A percentile compares a stretch with the other conserved stretches of the same genome.
phyloP scores from a whole-genome alignment of 2,888 invertebrate species.

The Ctena decussata region DNA sequence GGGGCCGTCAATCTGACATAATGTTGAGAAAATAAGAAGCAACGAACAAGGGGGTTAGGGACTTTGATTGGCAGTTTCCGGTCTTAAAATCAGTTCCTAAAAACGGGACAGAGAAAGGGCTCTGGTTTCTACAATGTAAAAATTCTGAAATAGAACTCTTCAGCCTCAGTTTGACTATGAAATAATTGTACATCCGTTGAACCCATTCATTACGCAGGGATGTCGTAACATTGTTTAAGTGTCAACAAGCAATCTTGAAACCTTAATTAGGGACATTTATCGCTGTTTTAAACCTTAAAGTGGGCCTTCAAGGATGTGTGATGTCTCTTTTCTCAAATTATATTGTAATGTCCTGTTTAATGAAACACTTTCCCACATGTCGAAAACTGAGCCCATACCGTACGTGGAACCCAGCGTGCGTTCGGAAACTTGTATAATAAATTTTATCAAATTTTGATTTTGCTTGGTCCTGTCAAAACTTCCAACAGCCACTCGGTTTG shows the following conservation, averaged over 20 bases:
- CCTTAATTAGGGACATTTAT: slow-evolving; percentile 7
- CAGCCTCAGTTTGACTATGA: neutral
- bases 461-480: too few species aligned
- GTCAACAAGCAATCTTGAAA: slow-evolving; percentile 8
- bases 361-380: neutral
- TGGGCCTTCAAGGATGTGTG: neutral
- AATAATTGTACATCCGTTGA: neutral
- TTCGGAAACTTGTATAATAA: too few species aligned
- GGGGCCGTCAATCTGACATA: slow-evolving; percentile 8
- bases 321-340: neutral
- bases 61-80: slow-evolving; percentile 9
- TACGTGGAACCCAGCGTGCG: neutral
- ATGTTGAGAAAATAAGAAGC: slow-evolving; percentile 9
- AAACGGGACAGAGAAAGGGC: neutral
- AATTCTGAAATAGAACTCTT: neutral
- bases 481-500: too few species aligned
- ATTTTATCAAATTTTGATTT: too few species aligned
- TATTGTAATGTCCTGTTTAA: neutral
- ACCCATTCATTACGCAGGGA: neutral
- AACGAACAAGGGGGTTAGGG: neutral
- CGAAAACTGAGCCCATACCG: neutral
- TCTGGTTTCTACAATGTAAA: neutral
- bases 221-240: slow-evolving; percentile 10
- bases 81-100: neutral
- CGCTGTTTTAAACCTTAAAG: slow-evolving; percentile 9